Percentiles rank a stretch among this genome's conserved stretches.
phyloP scores from a whole-genome alignment of 2,888 invertebrate species.

The Drosophila kokeensis region DNA sequence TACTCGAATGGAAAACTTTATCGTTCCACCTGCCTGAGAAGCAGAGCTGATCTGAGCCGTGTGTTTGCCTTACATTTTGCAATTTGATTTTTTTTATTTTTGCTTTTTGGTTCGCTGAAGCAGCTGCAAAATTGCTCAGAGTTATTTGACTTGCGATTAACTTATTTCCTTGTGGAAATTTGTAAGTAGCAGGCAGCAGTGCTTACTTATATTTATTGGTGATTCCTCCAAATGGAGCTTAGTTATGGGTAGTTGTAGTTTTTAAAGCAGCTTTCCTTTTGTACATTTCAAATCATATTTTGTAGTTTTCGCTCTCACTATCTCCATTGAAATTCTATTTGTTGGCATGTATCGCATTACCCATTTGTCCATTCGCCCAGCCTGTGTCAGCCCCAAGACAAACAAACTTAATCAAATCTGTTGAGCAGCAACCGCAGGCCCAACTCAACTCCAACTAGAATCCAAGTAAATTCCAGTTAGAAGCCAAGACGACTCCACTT shows the following conservation, averaged over 20 bases:
- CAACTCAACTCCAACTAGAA: slow-evolving; percentile 45
- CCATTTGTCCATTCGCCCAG: slow-evolving; percentile 21
- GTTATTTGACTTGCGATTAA: slow-evolving; percentile 65
- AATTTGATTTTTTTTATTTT: slow-evolving; percentile 22
- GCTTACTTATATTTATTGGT: slow-evolving; percentile 12
- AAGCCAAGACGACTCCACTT: slow-evolving; percentile 17
- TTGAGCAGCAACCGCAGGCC: slow-evolving; percentile 69
- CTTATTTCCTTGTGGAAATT: slow-evolving; percentile 49
- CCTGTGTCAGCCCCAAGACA: slow-evolving; percentile 37
- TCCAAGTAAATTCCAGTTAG: slow-evolving; percentile 10
- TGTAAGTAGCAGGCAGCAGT: slow-evolving; percentile 14
- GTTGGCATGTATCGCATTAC: slow-evolving; percentile 43
- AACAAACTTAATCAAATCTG: slow-evolving; percentile 70
- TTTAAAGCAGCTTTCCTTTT: slow-evolving; percentile 14
- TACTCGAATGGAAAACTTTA: slow-evolving; percentile 39
- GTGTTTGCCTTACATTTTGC: slow-evolving; percentile 48
- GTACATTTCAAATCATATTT: not conserved
- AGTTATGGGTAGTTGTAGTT: not conserved
- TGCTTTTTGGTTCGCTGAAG: not conserved
- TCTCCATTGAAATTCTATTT: not conserved
- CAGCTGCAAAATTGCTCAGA: slow-evolving; percentile 41
- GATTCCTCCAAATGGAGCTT: slow-evolving; percentile 20
- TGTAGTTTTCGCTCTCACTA: not conserved
- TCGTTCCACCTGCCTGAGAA: slow-evolving; percentile 2
- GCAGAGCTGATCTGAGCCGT: slow-evolving; percentile 21